These are phyloP conservation scores for Eretmochelys imbricata DNA, from an alignment of 2,113 vertebrate species.

Conservation along the genomic window DNA sequence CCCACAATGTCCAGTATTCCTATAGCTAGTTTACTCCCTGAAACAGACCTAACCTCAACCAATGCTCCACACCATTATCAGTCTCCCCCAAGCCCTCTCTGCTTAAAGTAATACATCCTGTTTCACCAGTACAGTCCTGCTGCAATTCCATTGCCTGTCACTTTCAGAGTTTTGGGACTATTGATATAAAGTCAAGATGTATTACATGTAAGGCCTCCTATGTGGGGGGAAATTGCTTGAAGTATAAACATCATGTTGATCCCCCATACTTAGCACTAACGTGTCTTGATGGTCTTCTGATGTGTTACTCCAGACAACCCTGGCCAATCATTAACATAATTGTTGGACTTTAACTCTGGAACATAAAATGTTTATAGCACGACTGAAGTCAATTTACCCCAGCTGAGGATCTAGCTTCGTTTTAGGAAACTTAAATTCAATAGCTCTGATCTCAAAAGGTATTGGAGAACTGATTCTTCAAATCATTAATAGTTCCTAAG, in stretches of 20 bases:
- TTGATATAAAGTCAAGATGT: neutral
- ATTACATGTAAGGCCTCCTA: rapidly evolving
- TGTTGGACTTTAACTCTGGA: neutral
- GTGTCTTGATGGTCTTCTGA: neutral
- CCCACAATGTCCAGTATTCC: neutral
- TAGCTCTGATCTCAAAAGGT: neutral
- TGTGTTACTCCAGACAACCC: neutral
- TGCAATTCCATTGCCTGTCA: neutral
- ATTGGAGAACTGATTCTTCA: constrained; percentile 12
- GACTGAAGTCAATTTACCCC: neutral
- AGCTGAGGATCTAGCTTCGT: neutral
- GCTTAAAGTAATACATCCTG: neutral
- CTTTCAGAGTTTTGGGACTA: neutral
- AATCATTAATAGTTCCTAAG: neutral
- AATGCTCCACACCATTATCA: neutral
- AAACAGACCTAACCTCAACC: neutral
- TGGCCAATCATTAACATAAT: neutral
- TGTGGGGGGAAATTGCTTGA: neutral
- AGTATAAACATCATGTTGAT: neutral
- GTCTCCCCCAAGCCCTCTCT: neutral
- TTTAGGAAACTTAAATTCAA: constrained; percentile 30
- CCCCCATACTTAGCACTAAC: neutral
- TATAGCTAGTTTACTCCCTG: neutral
- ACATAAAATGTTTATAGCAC: neutral
- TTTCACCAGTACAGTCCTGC: neutral